Base-by-base conservation (phyloP, 2,888 invertebrate species). In the Conus canariensis region DNA sequence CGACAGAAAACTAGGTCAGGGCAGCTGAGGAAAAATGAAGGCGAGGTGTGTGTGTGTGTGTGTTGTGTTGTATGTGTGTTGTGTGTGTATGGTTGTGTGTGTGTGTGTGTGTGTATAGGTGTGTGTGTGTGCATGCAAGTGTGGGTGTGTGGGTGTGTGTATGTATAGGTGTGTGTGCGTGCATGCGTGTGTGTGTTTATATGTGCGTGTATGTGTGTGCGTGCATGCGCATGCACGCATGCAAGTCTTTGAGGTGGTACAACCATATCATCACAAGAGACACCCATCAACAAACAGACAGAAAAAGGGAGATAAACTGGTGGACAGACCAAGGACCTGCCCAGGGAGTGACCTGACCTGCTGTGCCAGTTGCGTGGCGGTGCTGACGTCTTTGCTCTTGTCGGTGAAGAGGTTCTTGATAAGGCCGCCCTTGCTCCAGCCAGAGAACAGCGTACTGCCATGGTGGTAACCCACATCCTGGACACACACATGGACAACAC, bases 381-480 rank as follows among this genome's bases (percentile, higher is more conserved):
- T 60, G n/a, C 74, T 45, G 22, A 67, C 85, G 7, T 25, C n/a
- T 22, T 85, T 85, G 58, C 70, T 4, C 88, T 94, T 95, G 90
- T 95, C 95, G 83, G 92, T 91, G 92, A 96, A 96, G 60, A 96
- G 93, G 70, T 95, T 94, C 60, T 93, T 93, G 45, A 96, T 91
- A 0, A 95, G 92, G n/a, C 95, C 95, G 60, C 95, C 95, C 91
- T 95, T 96, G 80, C 93, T 92, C 96, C 95, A 96, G 77, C 95
- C 95, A n/a, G 93, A 92, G 91, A 96, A 94, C 90, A 96, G 92
- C 19, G 96, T 94, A 92, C 95, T 96, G 6, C 96, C 96, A 91
- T 96, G 96, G 87, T 95, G 93, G 92, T 95, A 96, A 12, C 96
- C 96, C 59, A 96, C 95, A 30, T 96, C 96, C 96, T 96, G 91